Evolutionary conservation across 2,113 vertebrate species (phyloP), one percentile per base, ranked within the genome.

Genomic region (Nicator chloris): DNA sequence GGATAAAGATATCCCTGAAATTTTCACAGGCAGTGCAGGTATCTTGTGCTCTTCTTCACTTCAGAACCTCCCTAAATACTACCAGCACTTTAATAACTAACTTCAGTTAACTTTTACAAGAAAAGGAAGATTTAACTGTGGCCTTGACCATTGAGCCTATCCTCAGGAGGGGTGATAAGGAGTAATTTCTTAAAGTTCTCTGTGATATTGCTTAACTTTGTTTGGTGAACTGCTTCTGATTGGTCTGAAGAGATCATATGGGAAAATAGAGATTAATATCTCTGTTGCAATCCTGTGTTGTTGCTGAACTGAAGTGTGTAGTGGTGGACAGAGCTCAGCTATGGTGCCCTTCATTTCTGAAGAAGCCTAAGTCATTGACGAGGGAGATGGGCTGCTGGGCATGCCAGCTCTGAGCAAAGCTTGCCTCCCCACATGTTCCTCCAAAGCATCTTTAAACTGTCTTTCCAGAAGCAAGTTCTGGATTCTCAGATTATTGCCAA

Each of bases 71-170:
- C 92, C 97, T 98, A 98, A 97, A 96, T 97, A 96, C 73, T 76
- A 50, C 37, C 66, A 85, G 91, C 64, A 92, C 79, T 98, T 97
- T 98, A 98, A 98, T 98, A 98, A 97, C 97, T 98, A 98, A 98
- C 98, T 97, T 97, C 81, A 93, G 98, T 98, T 98, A 98, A 98
- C 98, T 98, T 98, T 98, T 98, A 98, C 98, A 98, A 98, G 95
- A 97, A 98, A 97, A 96, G 92, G 97, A 98, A 98, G 97, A 97
- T 97, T 97, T 97, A 96, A 96, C 64, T 97, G 82, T 98, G 97
- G 97, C 98, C 98, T 98, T 98, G 98, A 98, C 98, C 98, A 93
- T 97, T 98, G 97, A 97, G 92, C 96, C 86, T 93, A 82, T 72
- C 84, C 92, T 96, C 91, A 93, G 94, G 92, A 97, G 89, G 95